Evolutionary conservation across 2,113 vertebrate genomes (phyloP).

Genomic region (Neodon shergylaensis): DNA sequence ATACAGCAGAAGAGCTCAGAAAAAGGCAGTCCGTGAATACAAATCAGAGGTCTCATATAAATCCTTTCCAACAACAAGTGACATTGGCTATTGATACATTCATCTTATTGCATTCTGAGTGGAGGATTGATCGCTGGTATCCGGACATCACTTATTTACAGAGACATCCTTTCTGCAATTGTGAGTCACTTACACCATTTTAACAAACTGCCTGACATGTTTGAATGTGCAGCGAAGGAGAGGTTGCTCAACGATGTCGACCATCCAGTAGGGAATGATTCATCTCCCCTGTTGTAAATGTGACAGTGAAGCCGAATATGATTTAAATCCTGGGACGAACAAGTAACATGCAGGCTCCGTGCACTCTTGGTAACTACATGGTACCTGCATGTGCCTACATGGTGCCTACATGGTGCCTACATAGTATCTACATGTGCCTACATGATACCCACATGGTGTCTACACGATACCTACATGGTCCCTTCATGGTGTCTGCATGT

Average conservation of each 20-base stretch:
- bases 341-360: background rate
- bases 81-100: conserved; percentile 45
- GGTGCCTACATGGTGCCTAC: fast-evolving
- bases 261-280: background rate
- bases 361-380: background rate
- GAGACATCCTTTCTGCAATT: conserved; percentile 3
- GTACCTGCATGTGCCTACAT: background rate
- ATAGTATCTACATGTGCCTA: too few relatives aligned
- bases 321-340: background rate
- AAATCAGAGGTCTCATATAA: conserved; percentile 57
- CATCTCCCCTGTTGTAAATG: background rate
- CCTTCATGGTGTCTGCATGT: background rate
- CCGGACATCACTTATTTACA: conserved; percentile 46
- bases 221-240: conserved; percentile 13
- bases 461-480: background rate
- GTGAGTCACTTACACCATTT: conserved; percentile 46
- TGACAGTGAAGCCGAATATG: background rate
- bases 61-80: conserved; percentile 42
- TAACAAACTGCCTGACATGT: conserved; percentile 52
- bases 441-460: too few relatives aligned
- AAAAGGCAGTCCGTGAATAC: conserved; percentile 63
- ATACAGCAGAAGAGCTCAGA: conserved; percentile 56
- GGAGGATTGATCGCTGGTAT: conserved; percentile 10
- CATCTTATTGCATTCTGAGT: conserved; percentile 3
- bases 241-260: background rate